phyloP scores from a whole-genome alignment of 2,113 vertebrate species.

The Microcebus lehilahytsara region DNA sequence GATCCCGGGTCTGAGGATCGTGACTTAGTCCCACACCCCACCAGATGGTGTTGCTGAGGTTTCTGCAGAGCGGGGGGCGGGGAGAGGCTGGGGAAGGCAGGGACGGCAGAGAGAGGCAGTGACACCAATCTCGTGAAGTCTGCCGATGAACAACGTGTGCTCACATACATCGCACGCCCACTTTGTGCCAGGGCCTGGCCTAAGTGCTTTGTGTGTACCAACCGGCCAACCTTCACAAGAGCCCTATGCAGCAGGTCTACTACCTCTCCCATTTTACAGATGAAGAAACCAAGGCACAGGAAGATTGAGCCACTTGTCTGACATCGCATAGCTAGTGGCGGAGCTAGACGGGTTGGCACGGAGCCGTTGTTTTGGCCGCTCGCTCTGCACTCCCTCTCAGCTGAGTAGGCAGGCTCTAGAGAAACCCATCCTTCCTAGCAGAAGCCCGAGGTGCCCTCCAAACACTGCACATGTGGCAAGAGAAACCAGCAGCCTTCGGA shows the following conservation, averaged over 20 bases:
- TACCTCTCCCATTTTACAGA: not conserved
- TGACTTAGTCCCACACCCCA: slow-evolving; percentile 28
- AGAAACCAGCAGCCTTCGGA: not conserved
- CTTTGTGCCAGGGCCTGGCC: not conserved
- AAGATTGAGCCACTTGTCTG: not conserved
- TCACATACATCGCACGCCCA: rapidly evolving
- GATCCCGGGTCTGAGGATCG: not conserved
- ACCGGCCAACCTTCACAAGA: not conserved
- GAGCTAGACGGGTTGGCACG: not conserved
- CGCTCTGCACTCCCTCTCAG: not conserved
- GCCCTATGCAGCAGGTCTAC: not conserved
- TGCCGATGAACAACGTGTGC: not conserved
- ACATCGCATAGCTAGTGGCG: not conserved
- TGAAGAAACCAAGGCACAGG: not conserved
- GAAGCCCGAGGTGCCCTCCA: not conserved
- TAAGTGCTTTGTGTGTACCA: not conserved
- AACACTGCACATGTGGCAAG: not conserved
- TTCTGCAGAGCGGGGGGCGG: not conserved
- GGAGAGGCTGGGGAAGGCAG: too few relatives aligned
- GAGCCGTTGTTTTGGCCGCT: not conserved
- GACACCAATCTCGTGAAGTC: not conserved
- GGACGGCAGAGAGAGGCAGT: not conserved
- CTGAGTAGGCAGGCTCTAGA: not conserved
- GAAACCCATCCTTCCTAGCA: not conserved
- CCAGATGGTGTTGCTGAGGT: slow-evolving; percentile 31